These are phyloP conservation scores for Syngnathus rostellatus DNA, from an alignment of 2,797 vertebrate species.

Conservation along the genomic window DNA sequence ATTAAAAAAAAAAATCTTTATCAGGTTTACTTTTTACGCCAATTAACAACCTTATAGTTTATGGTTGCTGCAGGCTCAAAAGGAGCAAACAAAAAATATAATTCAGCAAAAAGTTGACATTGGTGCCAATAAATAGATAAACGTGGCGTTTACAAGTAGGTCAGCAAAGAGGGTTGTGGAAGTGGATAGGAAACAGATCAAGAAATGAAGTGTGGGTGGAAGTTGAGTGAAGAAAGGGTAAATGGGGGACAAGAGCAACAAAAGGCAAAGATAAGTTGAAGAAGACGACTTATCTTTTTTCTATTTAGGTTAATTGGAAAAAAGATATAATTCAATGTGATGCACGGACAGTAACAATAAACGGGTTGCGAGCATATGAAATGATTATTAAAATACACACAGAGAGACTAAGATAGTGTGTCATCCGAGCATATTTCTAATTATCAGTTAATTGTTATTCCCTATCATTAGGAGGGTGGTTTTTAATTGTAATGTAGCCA, in stretches of 20 bases:
- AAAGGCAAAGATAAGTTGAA: conserved; percentile 54
- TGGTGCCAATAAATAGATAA: neutral
- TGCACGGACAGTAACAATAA: conserved; percentile 52
- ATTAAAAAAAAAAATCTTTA: no score
- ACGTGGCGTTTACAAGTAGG: conserved; percentile 3
- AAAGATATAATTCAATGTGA: conserved; percentile 56
- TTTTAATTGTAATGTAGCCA: conserved; percentile 77
- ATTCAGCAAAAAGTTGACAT: neutral
- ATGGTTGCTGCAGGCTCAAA: no score
- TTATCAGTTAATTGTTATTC: conserved; percentile 74
- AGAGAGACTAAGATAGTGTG: conserved; percentile 37
- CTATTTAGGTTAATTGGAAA: conserved; percentile 66
- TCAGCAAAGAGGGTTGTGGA: conserved; percentile 2
- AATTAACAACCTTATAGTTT: no score
- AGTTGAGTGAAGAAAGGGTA: conserved; percentile 27
- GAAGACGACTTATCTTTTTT: conserved; percentile 44
- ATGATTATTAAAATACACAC: conserved; percentile 43
- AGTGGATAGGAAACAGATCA: neutral
- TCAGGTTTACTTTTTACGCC: no score
- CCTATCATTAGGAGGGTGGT: conserved; percentile 65
- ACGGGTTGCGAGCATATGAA: conserved; percentile 50
- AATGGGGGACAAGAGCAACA: conserved; percentile 47
- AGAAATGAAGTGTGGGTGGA: conserved; percentile 1
- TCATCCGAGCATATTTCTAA: conserved; percentile 65
- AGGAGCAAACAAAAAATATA: neutral